Evolutionary conservation across 64 coral and sea anemone genomes (phyloP), one percentile per base, ranked within the genome.

Genomic region (Porites australiensis): DNA sequence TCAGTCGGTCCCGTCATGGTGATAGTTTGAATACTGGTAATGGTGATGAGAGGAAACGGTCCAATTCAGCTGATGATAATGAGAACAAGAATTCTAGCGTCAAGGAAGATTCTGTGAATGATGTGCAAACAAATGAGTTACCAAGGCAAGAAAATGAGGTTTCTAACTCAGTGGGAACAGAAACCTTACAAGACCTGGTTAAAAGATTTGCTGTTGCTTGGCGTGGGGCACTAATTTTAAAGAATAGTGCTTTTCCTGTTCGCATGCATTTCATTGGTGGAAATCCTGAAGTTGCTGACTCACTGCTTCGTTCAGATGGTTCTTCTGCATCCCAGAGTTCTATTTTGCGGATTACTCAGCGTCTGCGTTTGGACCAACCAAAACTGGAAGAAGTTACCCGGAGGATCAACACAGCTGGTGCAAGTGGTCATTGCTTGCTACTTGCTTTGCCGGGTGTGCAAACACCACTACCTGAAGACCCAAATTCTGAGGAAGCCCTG

Each of bases 191-290:
- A 84, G 93, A 98, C 63, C 96, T 98, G 83, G 96, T 94, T 73
- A 98, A 98, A 53, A 91, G 96, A 93, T 98, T 98, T 98, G 96
- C 96, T 19, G 70, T 98, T 92, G 96, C 96, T 19, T 98, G 96
- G 96, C 94, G 95, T 95, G 96, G 96, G 77, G 83, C 93, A 85
- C 85, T 98, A 75, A 92, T 98, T 59, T 93, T 98, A 63, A 98
- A 98, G 93, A 98, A 94, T 95, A 98, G 96, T 93, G 96, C 96
- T 46, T 98, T 98, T 95, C 96, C 96, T 74, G 93, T 98, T 54
- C 96, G 96, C 8, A 95, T 98, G 96, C 96, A 98, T 98, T 94
- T 98, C 73, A 94, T 98, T 86, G 96, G 96, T 87, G 96, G 96
- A 87, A 98, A 98, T 82, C 96, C 96, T 22, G 96, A 98, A 79